Evolutionary conservation across 2,797 vertebrate species (phyloP).

Genomic region (Urosaurus nigricauda): DNA sequence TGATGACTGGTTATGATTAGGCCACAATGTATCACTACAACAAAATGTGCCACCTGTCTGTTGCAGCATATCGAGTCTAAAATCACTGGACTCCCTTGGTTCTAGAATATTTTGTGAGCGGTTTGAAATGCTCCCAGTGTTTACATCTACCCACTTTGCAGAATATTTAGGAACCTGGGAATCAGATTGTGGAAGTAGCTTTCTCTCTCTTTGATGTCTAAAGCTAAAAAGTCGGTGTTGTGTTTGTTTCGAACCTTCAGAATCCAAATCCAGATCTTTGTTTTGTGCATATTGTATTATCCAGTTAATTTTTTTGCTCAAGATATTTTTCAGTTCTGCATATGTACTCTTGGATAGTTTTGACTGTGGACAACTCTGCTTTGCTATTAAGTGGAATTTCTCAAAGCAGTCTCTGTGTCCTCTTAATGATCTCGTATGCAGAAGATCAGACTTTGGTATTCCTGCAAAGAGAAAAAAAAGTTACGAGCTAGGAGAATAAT

Average conservation of each 20-base stretch:
- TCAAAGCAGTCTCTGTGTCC: constrained; percentile 98
- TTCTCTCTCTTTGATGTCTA: constrained; percentile 87
- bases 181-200: constrained; percentile 88
- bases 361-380: constrained; percentile 92
- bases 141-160: constrained; percentile 85
- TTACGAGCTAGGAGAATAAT: not conserved
- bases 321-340: constrained; percentile 92
- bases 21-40: constrained; percentile 79
- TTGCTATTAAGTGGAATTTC: constrained; percentile 97
- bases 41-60: constrained; percentile 71
- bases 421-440: constrained; percentile 93
- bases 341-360: constrained; percentile 92
- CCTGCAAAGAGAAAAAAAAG: constrained; percentile 78
- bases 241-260: constrained; percentile 80
- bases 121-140: constrained; percentile 70
- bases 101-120: constrained; percentile 83
- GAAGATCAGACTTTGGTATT: constrained; percentile 87
- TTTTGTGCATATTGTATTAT: constrained; percentile 97
- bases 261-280: constrained; percentile 87
- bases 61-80: constrained; percentile 82
- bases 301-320: constrained; percentile 94
- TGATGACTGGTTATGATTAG: constrained; percentile 70
- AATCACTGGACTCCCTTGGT: constrained; percentile 79
- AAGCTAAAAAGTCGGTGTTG: constrained; percentile 88
- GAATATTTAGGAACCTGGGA: constrained; percentile 93